Conservation (phyloP, 2,113 vertebrate species). For the Podarcis muralis region DNA sequence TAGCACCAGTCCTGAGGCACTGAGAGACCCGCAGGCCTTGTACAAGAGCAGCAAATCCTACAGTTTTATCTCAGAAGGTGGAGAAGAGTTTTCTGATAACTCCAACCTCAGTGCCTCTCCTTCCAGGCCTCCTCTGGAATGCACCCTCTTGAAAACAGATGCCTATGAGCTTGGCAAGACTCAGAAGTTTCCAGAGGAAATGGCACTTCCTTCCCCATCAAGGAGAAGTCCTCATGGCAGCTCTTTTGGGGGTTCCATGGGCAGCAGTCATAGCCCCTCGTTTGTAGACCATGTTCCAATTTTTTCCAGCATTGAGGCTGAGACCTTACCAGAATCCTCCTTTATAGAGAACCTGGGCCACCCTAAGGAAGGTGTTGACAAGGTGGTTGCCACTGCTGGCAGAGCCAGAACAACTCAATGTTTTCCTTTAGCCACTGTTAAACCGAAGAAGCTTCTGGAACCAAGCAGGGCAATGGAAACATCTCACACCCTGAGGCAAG, state of each 20-base stretch:
- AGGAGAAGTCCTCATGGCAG: not conserved
- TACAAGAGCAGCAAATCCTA: not conserved
- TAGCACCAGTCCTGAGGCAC: conserved; percentile 12
- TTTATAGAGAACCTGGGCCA: conserved; percentile 55
- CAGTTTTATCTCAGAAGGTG: not conserved
- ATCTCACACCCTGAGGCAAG: not conserved
- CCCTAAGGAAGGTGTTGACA: conserved; percentile 12
- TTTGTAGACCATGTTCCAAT: conserved; percentile 29
- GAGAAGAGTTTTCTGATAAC: conserved; percentile 29
- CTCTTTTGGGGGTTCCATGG: not conserved
- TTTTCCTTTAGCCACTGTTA: not conserved
- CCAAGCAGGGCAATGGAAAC: not conserved
- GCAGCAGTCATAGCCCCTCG: conserved; percentile 20
- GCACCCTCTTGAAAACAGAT: conserved; percentile 31
- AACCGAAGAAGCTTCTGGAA: not conserved
- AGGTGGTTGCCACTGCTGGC: not conserved
- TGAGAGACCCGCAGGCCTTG: not conserved
- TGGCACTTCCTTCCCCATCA: not conserved
- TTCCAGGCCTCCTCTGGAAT: not conserved
- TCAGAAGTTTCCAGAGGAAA: not conserved
- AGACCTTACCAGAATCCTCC: conserved; percentile 65
- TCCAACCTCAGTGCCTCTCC: conserved; percentile 44
- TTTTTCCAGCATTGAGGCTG: conserved; percentile 44
- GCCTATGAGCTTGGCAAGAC: not conserved
- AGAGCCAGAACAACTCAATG: conserved; percentile 19